phyloP scores from a whole-genome alignment of 2,797 vertebrate genomes.

The Muscicapa striata region DNA sequence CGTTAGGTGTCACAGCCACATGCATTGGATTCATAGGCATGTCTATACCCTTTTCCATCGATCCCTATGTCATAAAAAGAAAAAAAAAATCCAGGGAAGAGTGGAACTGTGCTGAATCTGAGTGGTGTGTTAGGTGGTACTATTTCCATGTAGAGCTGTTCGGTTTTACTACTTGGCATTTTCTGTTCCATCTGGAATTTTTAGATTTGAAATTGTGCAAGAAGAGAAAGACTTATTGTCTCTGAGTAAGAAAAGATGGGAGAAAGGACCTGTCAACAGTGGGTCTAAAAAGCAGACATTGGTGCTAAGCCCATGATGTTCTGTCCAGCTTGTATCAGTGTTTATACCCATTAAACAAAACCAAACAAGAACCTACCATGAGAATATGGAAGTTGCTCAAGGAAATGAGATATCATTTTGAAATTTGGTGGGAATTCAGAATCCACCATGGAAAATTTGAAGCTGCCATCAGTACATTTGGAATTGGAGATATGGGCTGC shows the following conservation, averaged over 20 bases:
- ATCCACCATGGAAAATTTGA: background rate
- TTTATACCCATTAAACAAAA: background rate
- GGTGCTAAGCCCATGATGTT: background rate
- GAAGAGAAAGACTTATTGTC: background rate
- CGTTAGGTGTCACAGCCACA: background rate
- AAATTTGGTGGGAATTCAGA: background rate
- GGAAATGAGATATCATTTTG: background rate
- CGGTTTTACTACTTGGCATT: background rate
- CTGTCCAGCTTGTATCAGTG: background rate
- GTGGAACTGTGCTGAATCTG: background rate
- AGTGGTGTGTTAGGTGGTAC: background rate
- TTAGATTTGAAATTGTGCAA: background rate
- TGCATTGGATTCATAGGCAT: background rate
- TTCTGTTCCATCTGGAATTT: background rate
- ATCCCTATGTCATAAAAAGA: background rate
- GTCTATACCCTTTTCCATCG: background rate
- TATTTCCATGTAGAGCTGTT: background rate
- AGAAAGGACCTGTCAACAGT: background rate
- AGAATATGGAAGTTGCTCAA: background rate
- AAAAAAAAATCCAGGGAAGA: background rate
- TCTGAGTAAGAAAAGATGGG: background rate
- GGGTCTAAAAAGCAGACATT: background rate
- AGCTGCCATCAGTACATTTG: background rate
- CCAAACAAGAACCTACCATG: background rate
- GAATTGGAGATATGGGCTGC: background rate